Conservation (phyloP, 1,140 invertebrate genomes). For the Idris sp. region DNA sequence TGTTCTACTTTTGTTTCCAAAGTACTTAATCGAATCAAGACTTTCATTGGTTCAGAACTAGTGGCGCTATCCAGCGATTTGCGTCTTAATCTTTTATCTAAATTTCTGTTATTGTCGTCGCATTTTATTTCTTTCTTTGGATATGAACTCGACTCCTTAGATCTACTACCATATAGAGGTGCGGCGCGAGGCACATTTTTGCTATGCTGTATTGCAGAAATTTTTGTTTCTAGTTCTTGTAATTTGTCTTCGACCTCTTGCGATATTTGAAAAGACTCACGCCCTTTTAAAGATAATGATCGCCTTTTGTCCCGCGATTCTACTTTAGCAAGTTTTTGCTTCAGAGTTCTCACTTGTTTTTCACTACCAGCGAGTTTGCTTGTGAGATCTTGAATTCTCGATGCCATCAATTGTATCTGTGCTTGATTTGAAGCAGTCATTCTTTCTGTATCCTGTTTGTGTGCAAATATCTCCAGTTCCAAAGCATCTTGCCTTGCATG, state of each 20-base stretch:
- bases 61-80: constrained; percentile 88
- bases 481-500: constrained; percentile 88
- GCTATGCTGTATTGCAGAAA: constrained; percentile 81
- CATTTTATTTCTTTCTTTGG: constrained; percentile 76
- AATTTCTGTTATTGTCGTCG: constrained; percentile 76
- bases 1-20: constrained; percentile 85
- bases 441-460: constrained; percentile 85
- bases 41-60: constrained; percentile 87
- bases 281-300: constrained; percentile 88
- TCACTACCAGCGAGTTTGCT: constrained; percentile 89
- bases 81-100: constrained; percentile 79
- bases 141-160: constrained; percentile 78
- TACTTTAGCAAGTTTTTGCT: constrained; percentile 87
- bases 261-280: constrained; percentile 86
- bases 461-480: constrained; percentile 85
- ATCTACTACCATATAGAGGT: constrained; percentile 67
- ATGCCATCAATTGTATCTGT: constrained; percentile 88
- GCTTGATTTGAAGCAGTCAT: constrained; percentile 84
- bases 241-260: constrained; percentile 91
- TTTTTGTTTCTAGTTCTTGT: constrained; percentile 87
- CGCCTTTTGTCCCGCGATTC: constrained; percentile 88
- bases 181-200: constrained; percentile 63
- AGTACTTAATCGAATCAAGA: constrained; percentile 85
- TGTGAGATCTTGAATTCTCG: constrained; percentile 90
- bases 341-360: constrained; percentile 87